Base-by-base conservation (phyloP, 1,140 invertebrate genomes). In the Babylonia areolata region DNA sequence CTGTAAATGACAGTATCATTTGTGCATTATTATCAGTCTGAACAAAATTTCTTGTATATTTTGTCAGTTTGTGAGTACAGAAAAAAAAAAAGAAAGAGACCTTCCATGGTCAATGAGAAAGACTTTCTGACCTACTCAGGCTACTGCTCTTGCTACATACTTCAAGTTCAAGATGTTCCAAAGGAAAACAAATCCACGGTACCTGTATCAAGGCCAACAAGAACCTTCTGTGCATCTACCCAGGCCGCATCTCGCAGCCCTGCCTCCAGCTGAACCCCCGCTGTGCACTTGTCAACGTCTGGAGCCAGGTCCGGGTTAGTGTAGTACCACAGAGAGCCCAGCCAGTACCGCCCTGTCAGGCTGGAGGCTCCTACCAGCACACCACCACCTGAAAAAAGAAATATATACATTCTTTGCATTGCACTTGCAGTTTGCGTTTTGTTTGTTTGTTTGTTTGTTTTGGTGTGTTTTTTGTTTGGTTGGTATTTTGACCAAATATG, bases 311-410 rank as follows among this genome's bases (percentile, higher is more conserved):
- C 89, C 39, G 92, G 90, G 39, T 89, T 88, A 31, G 90, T 84
- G 85, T 93, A 94, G 85, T 89, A 94, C 93, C 93, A 94, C 12
- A 94, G 75, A 15, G 93, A 94, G n/a, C 94, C 94, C 87, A 89
- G 88, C 94, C 94, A 94, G 86, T 93, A 94, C 12, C 93, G 80
- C 5, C 93, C 93, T 31, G 93, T 93, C 51, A 94, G 84, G 89
- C 91, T 92, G n/a, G 92, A 93, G 1, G 94, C 93, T 54, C 90
- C 92, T 9, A 94, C 84, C 33, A 94, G 86, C n/a, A 94, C 69
- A 51, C 91, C 93, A 35, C 93, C 93, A 91, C 92, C 93, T 94
- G 86, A 20, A 90, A 89, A 77, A 46, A 71, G 33, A 40, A 31
- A 17, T n/a, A n/a, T n/a, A n/a, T n/a, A n/a, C n/a, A n/a, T n/a